These are phyloP conservation scores for Strigamia maritima DNA, from an alignment of 2,888 invertebrate genomes.

Conservation along the genomic window DNA sequence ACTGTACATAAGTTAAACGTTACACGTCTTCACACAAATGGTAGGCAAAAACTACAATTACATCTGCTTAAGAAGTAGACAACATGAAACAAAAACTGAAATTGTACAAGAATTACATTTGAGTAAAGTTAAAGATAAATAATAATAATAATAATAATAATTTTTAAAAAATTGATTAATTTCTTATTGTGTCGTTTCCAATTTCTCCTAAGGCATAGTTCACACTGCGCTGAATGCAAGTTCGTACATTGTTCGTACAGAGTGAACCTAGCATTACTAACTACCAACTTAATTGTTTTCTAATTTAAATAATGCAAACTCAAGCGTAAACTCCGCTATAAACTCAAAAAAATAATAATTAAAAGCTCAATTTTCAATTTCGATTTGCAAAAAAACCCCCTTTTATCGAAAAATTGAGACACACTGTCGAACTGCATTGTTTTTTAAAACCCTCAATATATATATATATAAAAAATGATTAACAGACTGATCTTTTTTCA, in stretches of 20 bases:
- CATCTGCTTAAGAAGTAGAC: conserved; percentile 6
- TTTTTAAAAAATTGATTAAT: no score
- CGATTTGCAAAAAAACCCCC: neutral
- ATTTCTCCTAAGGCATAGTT: neutral
- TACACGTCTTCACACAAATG: conserved; percentile 41
- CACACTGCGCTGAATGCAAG: neutral
- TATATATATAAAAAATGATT: neutral
- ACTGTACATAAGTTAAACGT: conserved; percentile 42
- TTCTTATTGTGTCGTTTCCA: neutral
- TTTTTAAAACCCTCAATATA: neutral
- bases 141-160: neutral
- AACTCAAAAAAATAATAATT: neutral
- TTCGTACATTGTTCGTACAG: neutral
- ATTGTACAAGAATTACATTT: neutral
- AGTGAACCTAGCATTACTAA: neutral
- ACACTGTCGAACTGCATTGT: neutral
- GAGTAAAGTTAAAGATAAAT: neutral
- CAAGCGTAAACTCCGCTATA: neutral
- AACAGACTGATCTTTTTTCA: neutral
- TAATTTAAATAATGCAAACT: neutral
- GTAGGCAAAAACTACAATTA: conserved; percentile 24
- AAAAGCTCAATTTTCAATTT: neutral
- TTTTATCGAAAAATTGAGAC: neutral
- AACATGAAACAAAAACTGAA: conserved; percentile 4
- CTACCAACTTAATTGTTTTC: neutral